Evolutionary conservation across 2,888 invertebrate species (phyloP).

Genomic region (Iphiclides podalirius): DNA sequence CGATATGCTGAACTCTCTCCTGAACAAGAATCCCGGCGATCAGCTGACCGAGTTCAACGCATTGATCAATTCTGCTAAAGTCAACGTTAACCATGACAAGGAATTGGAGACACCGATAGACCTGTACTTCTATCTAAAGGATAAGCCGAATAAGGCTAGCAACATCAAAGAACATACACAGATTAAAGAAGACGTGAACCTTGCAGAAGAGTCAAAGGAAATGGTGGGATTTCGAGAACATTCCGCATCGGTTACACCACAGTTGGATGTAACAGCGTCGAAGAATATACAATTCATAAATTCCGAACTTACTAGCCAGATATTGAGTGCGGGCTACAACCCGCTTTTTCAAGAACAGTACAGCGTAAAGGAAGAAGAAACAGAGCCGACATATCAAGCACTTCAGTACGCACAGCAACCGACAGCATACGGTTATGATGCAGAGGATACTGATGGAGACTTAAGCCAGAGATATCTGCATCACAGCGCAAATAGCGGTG

Average conservation of each 20-base stretch:
- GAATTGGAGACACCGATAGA: slow-evolving; percentile 55
- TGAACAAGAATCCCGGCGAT: slow-evolving; percentile 68
- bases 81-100: slow-evolving; percentile 34
- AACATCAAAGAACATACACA: slow-evolving; percentile 59
- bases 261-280: slow-evolving; percentile 46
- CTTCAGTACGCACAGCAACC: slow-evolving; percentile 44
- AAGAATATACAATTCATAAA: slow-evolving; percentile 51
- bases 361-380: slow-evolving; percentile 32
- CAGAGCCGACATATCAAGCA: slow-evolving; percentile 38
- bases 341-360: slow-evolving; percentile 33
- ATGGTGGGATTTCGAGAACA: slow-evolving; percentile 36
- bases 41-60: slow-evolving; percentile 74
- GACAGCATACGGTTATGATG: slow-evolving; percentile 25
- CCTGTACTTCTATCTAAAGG: slow-evolving; percentile 60
- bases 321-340: slow-evolving; percentile 38
- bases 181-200: slow-evolving; percentile 62
- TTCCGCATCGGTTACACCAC: slow-evolving; percentile 32
- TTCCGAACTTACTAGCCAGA: slow-evolving; percentile 53
- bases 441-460: slow-evolving; percentile 35
- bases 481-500: slow-evolving; percentile 49
- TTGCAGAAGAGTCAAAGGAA: slow-evolving; percentile 57
- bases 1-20: slow-evolving; percentile 61
- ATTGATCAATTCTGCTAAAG: slow-evolving; percentile 49
- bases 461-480: slow-evolving; percentile 53
- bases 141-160: slow-evolving; percentile 37